These are phyloP conservation scores for Bos indicus DNA, from an alignment of 2,113 vertebrate genomes.

Conservation along the genomic window DNA sequence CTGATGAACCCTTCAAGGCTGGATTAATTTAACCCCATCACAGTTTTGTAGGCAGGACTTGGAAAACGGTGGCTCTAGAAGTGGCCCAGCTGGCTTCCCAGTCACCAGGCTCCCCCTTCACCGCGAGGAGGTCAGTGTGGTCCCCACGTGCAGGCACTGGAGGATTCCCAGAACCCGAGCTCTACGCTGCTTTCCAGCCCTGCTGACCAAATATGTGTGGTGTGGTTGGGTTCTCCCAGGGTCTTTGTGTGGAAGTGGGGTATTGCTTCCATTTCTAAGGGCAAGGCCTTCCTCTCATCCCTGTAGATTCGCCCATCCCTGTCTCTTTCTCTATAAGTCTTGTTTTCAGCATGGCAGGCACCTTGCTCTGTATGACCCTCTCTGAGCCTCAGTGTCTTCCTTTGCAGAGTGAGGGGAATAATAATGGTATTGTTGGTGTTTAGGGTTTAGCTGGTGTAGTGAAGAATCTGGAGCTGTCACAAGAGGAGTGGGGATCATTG, in stretches of 20 bases:
- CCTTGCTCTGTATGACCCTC: not conserved
- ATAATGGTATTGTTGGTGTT: not conserved
- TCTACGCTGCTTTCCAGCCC: not conserved
- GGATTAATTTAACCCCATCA: not conserved
- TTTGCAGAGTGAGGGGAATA: not conserved
- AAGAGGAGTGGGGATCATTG: not conserved
- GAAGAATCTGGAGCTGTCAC: not conserved
- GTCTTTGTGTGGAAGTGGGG: no score
- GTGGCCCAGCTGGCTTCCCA: not conserved
- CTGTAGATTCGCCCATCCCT: not conserved
- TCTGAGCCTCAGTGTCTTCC: not conserved
- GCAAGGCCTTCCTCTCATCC: not conserved
- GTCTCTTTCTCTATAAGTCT: not conserved
- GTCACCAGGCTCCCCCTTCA: not conserved
- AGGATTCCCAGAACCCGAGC: not conserved
- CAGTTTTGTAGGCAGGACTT: not conserved
- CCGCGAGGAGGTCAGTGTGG: not conserved
- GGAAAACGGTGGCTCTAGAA: not conserved
- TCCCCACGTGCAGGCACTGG: accelerated
- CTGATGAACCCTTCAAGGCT: not conserved
- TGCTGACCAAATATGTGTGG: not conserved
- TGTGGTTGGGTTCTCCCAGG: not conserved
- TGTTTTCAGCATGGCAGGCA: not conserved
- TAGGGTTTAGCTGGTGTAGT: not conserved
- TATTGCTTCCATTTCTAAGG: not conserved